Evolutionary conservation across 2,888 invertebrate species (phyloP).

Genomic region (Phengaris arion): DNA sequence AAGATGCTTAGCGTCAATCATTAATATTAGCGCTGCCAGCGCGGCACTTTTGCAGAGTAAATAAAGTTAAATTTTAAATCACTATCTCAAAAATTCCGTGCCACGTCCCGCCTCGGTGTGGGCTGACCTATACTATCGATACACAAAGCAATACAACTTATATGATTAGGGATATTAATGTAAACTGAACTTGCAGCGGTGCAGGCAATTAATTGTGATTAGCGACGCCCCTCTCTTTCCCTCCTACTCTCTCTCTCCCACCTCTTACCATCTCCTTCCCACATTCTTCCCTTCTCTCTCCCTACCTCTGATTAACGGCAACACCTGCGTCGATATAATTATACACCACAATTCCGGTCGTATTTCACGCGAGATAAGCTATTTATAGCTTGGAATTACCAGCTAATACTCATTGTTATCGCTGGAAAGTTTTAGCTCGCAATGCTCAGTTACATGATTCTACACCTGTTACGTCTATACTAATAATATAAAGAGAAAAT

Average conservation of each 20-base stretch:
- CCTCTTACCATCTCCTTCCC: background rate
- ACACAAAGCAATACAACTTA: slow-evolving; percentile 12
- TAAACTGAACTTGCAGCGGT: slow-evolving; percentile 20
- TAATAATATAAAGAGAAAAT: background rate
- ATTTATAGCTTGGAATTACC: slow-evolving; percentile 14
- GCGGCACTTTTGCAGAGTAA: too few relatives aligned
- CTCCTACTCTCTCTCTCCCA: background rate
- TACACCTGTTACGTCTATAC: background rate
- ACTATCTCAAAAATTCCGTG: too few relatives aligned
- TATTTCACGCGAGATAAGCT: slow-evolving; percentile 19
- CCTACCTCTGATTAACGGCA: background rate
- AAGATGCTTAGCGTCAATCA: too few relatives aligned
- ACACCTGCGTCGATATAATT: slow-evolving; percentile 12
- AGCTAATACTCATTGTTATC: slow-evolving; percentile 19
- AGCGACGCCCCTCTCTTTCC: slow-evolving; percentile 14
- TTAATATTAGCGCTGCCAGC: too few relatives aligned
- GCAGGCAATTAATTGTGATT: slow-evolving; percentile 32
- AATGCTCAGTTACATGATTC: background rate
- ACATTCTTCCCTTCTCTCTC: background rate
- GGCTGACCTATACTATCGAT: background rate
- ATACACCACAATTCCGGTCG: slow-evolving; percentile 13
- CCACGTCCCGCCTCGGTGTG: too few relatives aligned
- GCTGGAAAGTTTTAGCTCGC: background rate
- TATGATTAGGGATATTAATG: slow-evolving; percentile 25
- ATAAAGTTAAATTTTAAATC: too few relatives aligned